Conservation (phyloP, 2,888 invertebrate genomes). For the Limenitis camilla region DNA sequence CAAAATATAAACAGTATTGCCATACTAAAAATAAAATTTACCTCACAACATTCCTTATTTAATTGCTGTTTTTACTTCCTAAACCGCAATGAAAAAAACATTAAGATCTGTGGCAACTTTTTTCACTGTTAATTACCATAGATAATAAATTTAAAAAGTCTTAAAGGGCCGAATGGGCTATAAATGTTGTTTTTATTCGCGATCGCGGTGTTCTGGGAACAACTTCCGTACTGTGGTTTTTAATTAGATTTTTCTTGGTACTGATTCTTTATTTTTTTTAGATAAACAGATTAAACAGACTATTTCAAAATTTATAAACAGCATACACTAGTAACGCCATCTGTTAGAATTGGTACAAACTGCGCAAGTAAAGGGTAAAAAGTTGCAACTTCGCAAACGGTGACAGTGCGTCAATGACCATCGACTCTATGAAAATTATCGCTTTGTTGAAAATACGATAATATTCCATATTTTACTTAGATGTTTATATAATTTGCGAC, state of each 20-base stretch:
- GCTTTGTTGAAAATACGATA: too few relatives aligned
- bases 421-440: too few relatives aligned
- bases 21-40: neutral
- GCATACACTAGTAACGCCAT: too few relatives aligned
- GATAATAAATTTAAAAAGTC: slow-evolving; percentile 16
- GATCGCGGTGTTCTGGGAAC: slow-evolving; percentile 10
- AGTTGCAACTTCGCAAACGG: too few relatives aligned
- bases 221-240: slow-evolving; percentile 8
- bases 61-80: slow-evolving; percentile 4
- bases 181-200: slow-evolving; percentile 14
- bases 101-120: slow-evolving; percentile 12
- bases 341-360: too few relatives aligned
- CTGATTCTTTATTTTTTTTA: neutral
- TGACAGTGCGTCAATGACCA: too few relatives aligned
- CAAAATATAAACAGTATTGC: too few relatives aligned
- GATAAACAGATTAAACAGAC: neutral
- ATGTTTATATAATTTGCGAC: too few relatives aligned
- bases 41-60: slow-evolving; percentile 12
- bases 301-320: too few relatives aligned
- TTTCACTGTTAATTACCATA: slow-evolving; percentile 16
- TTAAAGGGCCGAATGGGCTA: slow-evolving; percentile 11
- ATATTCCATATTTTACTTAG: too few relatives aligned
- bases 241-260: slow-evolving; percentile 10
- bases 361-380: too few relatives aligned
- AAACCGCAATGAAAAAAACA: slow-evolving; percentile 12